A percentile compares a stretch with the other conserved stretches of the same genome.
These are phyloP conservation scores for Trochalopteron elliotii DNA, from an alignment of 2,113 vertebrate genomes.

Conservation along the genomic window DNA sequence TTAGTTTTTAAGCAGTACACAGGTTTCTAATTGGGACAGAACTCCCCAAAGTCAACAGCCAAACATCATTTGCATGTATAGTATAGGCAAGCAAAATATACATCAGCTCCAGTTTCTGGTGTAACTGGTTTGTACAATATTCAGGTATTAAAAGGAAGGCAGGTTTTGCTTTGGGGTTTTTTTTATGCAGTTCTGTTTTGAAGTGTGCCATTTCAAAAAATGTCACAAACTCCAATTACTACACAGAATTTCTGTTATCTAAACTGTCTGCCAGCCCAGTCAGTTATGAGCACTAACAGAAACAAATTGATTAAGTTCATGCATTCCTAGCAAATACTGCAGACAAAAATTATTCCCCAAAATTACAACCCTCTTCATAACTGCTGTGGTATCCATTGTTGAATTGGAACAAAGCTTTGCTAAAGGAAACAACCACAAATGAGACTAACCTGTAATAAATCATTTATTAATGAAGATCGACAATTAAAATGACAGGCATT, in stretches of 20 bases:
- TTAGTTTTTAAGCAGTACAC: background rate
- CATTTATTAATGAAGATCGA: background rate
- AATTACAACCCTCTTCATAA: background rate
- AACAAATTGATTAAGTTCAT: background rate
- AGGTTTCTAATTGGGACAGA: background rate
- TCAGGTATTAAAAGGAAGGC: background rate
- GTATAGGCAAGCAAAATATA: background rate
- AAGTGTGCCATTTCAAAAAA: background rate
- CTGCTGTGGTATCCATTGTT: accelerated
- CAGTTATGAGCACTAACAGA: background rate
- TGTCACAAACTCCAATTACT: background rate
- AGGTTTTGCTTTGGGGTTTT: background rate
- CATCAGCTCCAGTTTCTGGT: background rate
- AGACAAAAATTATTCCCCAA: background rate
- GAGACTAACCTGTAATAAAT: background rate
- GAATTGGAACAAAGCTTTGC: background rate
- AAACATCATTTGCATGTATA: background rate
- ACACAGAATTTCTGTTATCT: background rate
- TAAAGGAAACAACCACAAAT: background rate
- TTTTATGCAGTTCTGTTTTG: background rate
- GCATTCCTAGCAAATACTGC: background rate
- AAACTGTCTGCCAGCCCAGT: background rate
- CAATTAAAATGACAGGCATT: background rate
- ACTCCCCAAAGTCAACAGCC: background rate
- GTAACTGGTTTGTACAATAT: background rate